Base-by-base conservation (phyloP, 2,113 vertebrate species). In the Vanacampus margaritifer region DNA sequence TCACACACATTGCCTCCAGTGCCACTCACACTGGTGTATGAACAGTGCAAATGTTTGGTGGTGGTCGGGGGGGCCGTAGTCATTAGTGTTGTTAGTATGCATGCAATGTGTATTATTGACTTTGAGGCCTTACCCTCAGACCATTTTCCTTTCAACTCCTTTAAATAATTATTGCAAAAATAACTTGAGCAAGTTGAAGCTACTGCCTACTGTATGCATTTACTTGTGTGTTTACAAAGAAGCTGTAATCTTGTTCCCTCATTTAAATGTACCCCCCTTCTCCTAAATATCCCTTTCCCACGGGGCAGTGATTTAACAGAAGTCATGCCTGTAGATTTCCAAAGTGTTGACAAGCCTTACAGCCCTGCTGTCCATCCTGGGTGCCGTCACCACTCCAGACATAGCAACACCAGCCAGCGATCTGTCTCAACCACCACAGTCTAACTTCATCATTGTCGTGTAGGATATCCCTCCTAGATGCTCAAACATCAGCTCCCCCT, bases 321-420 rank as follows among this genome's bases (percentile, higher is more conserved):
- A 73, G 76, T 73, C 41, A 35, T 14, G 60, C 71, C 75, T 82
- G 76, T 80, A 67, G 82, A 77, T 79, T 88, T 89, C 86, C 72
- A 65, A 68, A 50, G 89, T 89, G 91, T 89, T 92, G 89, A 91
- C 86, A 89, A 84, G 76, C 58, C 54, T 50, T 48, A 24, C 74
- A 69, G 81, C 75, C 63, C 75, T 86, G 74, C 84, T 32, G 61
- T 79, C 88, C 84, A 75, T 84, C 89, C 81, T 79, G 61, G 76
- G 84, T 89, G 78, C 82, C 82, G 77, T 91, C 88, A 88, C 88
- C 79, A 65, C 82, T 59, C 75, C 79, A 70, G 66, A 84, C 74
- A 81, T 79, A 85, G 88, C 83, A 85, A 84, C 83, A 75, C 78
- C 85, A 89, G 68, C 86, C 77, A 64, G 66, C 75, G 43, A 68